phyloP scores from a whole-genome alignment of 2,113 vertebrate species.

The Ia io region DNA sequence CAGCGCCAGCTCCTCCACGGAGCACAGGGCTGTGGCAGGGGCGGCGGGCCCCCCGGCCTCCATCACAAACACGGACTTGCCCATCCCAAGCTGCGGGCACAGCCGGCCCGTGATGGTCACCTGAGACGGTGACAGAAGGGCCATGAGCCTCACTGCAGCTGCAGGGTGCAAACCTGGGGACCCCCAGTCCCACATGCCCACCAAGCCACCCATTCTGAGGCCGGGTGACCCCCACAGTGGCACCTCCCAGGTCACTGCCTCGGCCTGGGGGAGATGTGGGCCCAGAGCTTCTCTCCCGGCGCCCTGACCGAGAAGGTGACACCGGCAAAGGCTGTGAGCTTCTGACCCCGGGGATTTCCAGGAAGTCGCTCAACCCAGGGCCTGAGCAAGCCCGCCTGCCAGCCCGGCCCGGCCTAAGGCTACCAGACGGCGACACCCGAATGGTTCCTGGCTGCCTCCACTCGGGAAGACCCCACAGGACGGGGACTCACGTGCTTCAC shows the following conservation, averaged over 20 bases:
- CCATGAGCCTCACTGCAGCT: neutral
- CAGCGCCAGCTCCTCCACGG: conserved; percentile 93
- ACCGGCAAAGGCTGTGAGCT: neutral
- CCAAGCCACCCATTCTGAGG: neutral
- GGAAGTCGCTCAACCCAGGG: no score
- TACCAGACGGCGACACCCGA: neutral
- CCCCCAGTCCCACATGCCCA: rapidly evolving
- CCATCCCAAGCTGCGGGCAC: conserved; percentile 91
- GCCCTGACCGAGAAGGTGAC: neutral
- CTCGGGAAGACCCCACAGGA: neutral
- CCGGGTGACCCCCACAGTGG: neutral
- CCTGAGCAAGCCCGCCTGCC: no score
- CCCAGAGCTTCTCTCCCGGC: neutral
- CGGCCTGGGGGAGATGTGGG: rapidly evolving
- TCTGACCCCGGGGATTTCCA: neutral
- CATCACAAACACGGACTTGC: conserved; percentile 92
- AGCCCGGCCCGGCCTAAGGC: neutral
- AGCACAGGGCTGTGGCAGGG: conserved; percentile 88
- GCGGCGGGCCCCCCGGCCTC: conserved; percentile 62
- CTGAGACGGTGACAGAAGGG: conserved; percentile 73
- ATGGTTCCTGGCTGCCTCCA: neutral
- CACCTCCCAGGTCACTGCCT: rapidly evolving
- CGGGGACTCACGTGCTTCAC: conserved; percentile 89
- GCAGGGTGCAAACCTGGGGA: neutral
- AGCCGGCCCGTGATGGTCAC: conserved; percentile 94